Base-by-base conservation (phyloP, 2,888 invertebrate genomes). In the Spialia ferax region DNA sequence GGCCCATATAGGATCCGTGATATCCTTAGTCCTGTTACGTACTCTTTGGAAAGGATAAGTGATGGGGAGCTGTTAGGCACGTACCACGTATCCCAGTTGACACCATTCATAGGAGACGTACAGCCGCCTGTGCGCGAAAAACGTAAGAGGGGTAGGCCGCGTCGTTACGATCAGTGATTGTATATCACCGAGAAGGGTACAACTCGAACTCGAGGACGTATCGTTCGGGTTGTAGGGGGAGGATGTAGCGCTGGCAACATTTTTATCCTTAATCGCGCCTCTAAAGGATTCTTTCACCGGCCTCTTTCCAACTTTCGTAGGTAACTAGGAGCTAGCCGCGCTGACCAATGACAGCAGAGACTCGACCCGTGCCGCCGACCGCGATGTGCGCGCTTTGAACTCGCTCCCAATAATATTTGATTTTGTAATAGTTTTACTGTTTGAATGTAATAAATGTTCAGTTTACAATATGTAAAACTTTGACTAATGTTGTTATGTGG, bases 401-500 rank as follows among this genome's bases (percentile, higher is more conserved):
- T n/a, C n/a, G n/a, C n/a, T n/a, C n/a, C n/a, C n/a, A n/a, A n/a
- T n/a, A n/a, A n/a, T n/a, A n/a, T n/a, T n/a, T n/a, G n/a, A n/a
- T n/a, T n/a, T n/a, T n/a, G n/a, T n/a, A n/a, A n/a, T n/a, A n/a
- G n/a, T n/a, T n/a, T n/a, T n/a, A n/a, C n/a, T n/a, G n/a, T n/a
- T n/a, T n/a, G n/a, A n/a, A n/a, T n/a, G n/a, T n/a, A n/a, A n/a
- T n/a, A n/a, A n/a, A n/a, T n/a, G n/a, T n/a, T n/a, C n/a, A n/a
- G n/a, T n/a, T n/a, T n/a, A n/a, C n/a, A 59, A 50, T 65, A 61
- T 67, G 45, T 61, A 48, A 62, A 61, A 61, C 55, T 73, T 70
- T 71, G 71, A 70, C 71, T 69, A 71, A 71, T 71, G 69, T 55
- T 42, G 45, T 22, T 60, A 66, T 62, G 78, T 78, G 76, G 78